A percentile compares a stretch with the other conserved stretches of the same genome.
These are phyloP conservation scores for sheep (Ovis aries) DNA, from an alignment of 2,113 vertebrate genomes.

Conservation along the genomic window DNA sequence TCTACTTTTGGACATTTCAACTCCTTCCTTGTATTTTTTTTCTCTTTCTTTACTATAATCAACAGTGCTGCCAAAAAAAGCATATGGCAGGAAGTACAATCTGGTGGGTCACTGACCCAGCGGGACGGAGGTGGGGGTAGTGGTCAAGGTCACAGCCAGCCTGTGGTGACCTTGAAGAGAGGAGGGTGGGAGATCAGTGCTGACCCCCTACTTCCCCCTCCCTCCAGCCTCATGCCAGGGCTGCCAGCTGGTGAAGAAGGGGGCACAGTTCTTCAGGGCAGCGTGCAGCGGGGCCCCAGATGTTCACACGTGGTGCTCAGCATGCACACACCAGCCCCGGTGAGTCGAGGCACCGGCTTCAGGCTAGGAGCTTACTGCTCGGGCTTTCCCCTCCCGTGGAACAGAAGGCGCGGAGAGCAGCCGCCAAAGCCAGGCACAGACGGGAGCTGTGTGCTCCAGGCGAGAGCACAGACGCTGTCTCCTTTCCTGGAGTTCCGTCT, in stretches of 20 bases:
- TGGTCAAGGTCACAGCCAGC: background rate
- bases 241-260: background rate
- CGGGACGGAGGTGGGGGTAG: accelerated
- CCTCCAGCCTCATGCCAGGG: background rate
- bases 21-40: background rate
- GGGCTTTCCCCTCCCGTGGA: background rate
- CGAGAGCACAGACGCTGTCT: background rate
- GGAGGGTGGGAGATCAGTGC: background rate
- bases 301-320: background rate
- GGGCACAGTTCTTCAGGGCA: background rate
- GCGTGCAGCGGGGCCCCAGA: background rate
- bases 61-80: background rate
- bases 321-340: background rate
- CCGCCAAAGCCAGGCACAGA: background rate
- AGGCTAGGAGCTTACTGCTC: background rate
- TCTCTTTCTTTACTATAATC: background rate
- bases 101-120: background rate
- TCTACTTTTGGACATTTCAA: background rate
- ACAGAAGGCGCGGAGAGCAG: background rate
- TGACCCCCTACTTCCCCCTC: background rate
- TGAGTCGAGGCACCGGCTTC: accelerated
- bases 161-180: background rate
- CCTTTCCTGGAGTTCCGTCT: slow-evolving; percentile 3
- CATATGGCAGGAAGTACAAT: background rate
- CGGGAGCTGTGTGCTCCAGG: background rate